Percentiles rank a stretch among this genome's conserved stretches.
Evolutionary conservation across 1,140 invertebrate species (phyloP).

Genomic region (Hormaphis cornu): DNA sequence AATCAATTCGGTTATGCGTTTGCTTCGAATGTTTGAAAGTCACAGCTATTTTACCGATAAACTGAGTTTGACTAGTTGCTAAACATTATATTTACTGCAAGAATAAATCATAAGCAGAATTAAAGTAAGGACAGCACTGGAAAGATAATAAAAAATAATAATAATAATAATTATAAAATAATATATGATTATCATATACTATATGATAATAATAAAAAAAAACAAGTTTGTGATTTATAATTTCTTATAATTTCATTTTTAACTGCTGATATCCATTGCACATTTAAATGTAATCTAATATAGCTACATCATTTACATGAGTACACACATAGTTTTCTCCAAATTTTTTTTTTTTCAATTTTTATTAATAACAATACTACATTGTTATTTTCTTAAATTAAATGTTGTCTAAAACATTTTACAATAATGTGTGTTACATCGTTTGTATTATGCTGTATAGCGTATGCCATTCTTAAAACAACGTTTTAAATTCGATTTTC

Average conservation of each 20-base stretch:
- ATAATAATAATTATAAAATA: no score
- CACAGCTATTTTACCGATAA: no score
- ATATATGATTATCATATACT: not conserved
- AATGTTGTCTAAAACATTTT: not conserved
- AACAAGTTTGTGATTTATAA: not conserved
- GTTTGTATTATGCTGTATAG: not conserved
- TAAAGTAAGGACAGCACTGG: no score
- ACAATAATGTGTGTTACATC: not conserved
- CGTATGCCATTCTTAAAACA: not conserved
- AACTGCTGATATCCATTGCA: conserved; percentile 12
- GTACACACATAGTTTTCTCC: conserved; percentile 11
- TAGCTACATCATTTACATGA: conserved; percentile 1
- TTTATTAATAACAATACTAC: not conserved
- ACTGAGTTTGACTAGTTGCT: no score
- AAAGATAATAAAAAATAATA: no score
- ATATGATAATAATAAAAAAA: not conserved
- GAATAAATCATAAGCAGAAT: no score
- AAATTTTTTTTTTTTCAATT: not conserved
- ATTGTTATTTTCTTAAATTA: not conserved
- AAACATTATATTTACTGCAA: no score
- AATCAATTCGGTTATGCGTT: no score
- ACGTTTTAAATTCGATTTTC: conserved; percentile 18
- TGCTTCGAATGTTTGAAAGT: no score
- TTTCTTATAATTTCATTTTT: not conserved
- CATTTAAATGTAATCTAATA: not conserved